Evolutionary conservation across 2,797 vertebrate species (phyloP), one percentile per base, ranked within the genome.

Genomic region (Pempheris klunzingeri): DNA sequence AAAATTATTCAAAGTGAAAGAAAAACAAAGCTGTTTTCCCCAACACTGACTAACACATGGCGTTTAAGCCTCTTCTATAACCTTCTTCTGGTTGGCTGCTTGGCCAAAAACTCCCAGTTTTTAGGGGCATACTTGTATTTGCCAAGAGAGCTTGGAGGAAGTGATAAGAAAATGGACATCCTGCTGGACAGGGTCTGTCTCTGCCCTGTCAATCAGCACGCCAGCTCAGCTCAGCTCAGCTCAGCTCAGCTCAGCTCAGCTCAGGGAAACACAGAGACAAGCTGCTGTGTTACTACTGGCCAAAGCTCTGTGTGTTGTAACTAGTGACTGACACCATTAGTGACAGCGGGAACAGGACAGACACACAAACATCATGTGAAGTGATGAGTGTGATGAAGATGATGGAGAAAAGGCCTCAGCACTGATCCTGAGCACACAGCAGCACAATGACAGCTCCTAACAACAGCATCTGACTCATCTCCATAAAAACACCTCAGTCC

Each of bases 121-220:
- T 59, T 69, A 55, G 52, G 22, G 59, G 11, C 4, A 18, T 13
- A 32, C 10, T 36, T 49, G 20, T 13, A 53, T 77, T 28, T 60
- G 38, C 13, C 11, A 2, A 64, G 7, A 59, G 34, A 75, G 58
- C 54, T 67, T 80, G 84, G 53, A 86, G 89, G 91, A 92, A 88
- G 77, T 82, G 92, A 93, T 91, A 93, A 90, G 90, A 74, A 83
- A 74, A 84, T 39, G 52, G 54, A 79, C 79, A 87, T 91, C 82
- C 88, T 77, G 84, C 58, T 74, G 41, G 39, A 67, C 28, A 43
- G 64, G 66, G 64, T 74, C 55, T 87, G 74, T 74, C 73, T 59
- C 20, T 71, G 36, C 4, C 46, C 44, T 85, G 88, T 87, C 90
- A 85, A 81, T 91, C 86, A 85, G 72, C 81, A 62, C 1, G 12